Conservation (phyloP, 2,797 vertebrate species). For the Melanitta fusca region DNA sequence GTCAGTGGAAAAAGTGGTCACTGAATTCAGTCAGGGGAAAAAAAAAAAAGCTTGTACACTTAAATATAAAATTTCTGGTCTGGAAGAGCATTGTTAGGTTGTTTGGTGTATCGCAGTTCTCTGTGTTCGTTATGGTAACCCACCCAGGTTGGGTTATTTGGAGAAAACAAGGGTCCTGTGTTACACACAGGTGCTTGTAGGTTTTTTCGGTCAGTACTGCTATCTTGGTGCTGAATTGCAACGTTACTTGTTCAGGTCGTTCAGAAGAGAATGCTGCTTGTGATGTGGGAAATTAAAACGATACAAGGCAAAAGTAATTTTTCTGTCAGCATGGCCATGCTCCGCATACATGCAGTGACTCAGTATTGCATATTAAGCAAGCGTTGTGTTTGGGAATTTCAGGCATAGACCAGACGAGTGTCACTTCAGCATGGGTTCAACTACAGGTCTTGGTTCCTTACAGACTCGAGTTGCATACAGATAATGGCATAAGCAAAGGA, state of each 20-base stretch:
- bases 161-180: not conserved
- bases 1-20: constrained; percentile 67
- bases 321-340: not conserved
- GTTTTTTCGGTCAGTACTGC: not conserved
- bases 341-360: not conserved
- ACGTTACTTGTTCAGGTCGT: not conserved
- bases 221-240: not conserved
- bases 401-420: not conserved
- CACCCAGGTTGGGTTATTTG: not conserved
- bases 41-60: not conserved
- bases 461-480: not conserved
- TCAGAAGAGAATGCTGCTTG: not conserved
- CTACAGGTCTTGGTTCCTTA: not conserved
- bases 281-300: not conserved
- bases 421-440: not conserved
- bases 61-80: not conserved
- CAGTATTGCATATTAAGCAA: constrained; percentile 5
- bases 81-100: not conserved
- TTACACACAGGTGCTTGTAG: not conserved
- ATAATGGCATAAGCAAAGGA: not conserved
- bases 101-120: not conserved
- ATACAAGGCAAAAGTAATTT: not conserved
- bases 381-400: not conserved
- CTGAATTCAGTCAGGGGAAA: constrained; percentile 33
- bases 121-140: not conserved